Conservation (phyloP, 2,113 vertebrate genomes). For the Xenus cinereus region DNA sequence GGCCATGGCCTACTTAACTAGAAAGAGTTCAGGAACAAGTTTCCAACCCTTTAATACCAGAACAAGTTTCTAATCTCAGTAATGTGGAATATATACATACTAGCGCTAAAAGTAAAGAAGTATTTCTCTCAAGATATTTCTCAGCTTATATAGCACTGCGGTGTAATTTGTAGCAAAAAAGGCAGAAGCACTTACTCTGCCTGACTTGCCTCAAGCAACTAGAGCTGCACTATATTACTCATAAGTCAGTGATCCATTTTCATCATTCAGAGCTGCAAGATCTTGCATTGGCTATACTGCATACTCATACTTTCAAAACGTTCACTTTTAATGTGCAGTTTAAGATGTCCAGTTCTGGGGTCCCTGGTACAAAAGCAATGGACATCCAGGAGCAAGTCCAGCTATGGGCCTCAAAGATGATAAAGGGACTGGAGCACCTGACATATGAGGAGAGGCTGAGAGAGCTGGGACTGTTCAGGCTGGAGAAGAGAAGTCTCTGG, state of each 20-base stretch:
- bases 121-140: not conserved
- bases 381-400: not conserved
- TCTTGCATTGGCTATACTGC: not conserved
- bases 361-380: not conserved
- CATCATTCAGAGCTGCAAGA: not conserved
- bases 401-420: not conserved
- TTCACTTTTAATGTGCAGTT: not conserved
- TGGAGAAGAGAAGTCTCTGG: not conserved
- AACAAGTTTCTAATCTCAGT: not conserved
- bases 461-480: not conserved
- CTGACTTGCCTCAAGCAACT: not conserved
- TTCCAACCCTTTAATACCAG: not conserved
- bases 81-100: not conserved
- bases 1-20: constrained; percentile 19
- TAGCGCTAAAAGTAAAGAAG: not conserved
- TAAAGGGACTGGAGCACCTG: not conserved
- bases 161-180: not conserved
- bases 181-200: not conserved
- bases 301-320: not conserved
- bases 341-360: not conserved
- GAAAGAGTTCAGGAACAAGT: not conserved
- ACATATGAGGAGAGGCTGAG: not conserved
- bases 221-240: not conserved
- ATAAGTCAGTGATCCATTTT: not conserved
- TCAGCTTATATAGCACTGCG: not conserved